These are phyloP conservation scores for Dysidea cf. avara DNA, from an alignment of 37 sponge, comb jelly and placozoan species.

Conservation along the genomic window DNA sequence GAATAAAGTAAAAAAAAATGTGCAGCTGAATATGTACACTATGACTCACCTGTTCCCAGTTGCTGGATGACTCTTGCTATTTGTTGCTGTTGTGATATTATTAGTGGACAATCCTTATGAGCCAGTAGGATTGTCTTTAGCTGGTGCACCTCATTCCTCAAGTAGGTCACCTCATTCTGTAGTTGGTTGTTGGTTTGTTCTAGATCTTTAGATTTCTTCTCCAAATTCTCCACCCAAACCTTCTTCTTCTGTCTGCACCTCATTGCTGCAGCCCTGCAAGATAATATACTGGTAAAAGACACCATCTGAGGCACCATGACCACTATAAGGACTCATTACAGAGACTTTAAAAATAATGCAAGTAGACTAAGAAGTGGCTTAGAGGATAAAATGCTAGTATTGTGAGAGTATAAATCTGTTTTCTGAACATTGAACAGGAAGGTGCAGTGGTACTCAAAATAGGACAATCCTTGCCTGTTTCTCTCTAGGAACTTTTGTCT, in stretches of 20 bases:
- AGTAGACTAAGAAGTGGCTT: not conserved
- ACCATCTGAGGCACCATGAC: not conserved
- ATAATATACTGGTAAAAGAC: not conserved
- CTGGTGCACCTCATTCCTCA: conserved; percentile 83
- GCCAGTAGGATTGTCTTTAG: conserved; percentile 87
- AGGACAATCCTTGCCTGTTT: conserved; percentile 68
- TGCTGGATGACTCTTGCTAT: conserved; percentile 7
- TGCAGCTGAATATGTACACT: too few species aligned
- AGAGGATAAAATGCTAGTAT: not conserved
- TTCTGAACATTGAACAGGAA: too few species aligned
- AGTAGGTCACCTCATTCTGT: conserved; percentile 64
- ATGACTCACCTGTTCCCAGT: conserved; percentile 26
- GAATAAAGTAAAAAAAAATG: too few species aligned
- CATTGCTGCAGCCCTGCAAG: conserved; percentile 78
- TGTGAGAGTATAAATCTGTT: too few species aligned
- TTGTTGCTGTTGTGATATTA: conserved; percentile 45
- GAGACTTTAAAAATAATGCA: not conserved
- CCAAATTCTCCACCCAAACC: conserved; percentile 78
- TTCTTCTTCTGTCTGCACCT: conserved; percentile 89
- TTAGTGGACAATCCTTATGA: conserved; percentile 88
- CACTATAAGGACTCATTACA: not conserved
- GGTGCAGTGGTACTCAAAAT: too few species aligned
- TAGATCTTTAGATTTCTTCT: conserved; percentile 73
- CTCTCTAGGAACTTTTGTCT: conserved; percentile 80
- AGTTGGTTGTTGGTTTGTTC: conserved; percentile 46